Evolutionary conservation across 92 coral and sea anemone genomes (phyloP).

Genomic region (Muricea muricata): DNA sequence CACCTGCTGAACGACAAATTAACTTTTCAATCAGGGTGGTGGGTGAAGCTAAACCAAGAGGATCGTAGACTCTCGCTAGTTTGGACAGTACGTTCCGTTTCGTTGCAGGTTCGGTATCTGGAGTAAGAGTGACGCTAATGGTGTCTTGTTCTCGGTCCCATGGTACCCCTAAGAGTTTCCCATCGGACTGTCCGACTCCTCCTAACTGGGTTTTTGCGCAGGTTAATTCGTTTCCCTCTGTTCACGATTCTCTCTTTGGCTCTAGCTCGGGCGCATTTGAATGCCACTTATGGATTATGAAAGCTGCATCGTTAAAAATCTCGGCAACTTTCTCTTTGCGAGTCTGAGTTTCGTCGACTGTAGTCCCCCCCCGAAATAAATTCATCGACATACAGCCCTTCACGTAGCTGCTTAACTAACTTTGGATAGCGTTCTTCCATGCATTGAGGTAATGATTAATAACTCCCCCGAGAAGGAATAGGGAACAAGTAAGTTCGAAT

Average conservation of each 20-base stretch:
- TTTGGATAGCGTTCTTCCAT: too few relatives aligned
- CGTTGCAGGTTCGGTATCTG: slow-evolving; percentile 40
- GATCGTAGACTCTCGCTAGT: slow-evolving; percentile 56
- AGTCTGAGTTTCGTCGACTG: background rate
- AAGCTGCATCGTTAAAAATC: slow-evolving; percentile 52
- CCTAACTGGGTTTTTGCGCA: slow-evolving; percentile 63
- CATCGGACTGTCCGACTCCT: slow-evolving; percentile 41
- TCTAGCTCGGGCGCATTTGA: slow-evolving; percentile 58
- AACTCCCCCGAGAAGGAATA: background rate
- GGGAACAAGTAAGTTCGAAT: background rate
- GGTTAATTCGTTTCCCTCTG: slow-evolving; percentile 46
- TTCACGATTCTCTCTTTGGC: slow-evolving; percentile 19
- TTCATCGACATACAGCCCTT: background rate
- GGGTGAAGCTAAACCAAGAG: slow-evolving; percentile 65
- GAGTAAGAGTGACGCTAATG: slow-evolving; percentile 50
- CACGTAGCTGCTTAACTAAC: background rate
- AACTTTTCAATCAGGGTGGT: slow-evolving; percentile 57
- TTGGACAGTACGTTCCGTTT: slow-evolving; percentile 68
- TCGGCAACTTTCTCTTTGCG: slow-evolving; percentile 38
- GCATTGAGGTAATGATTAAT: too few relatives aligned
- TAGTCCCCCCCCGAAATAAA: background rate
- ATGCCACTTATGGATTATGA: slow-evolving; percentile 54
- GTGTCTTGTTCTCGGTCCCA: slow-evolving; percentile 62
- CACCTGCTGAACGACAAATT: slow-evolving; percentile 61
- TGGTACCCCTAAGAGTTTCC: slow-evolving; percentile 59